Evolutionary conservation across 2,888 invertebrate genomes (phyloP), one percentile per base, ranked within the genome.

Genomic region (Sphecodes monilicornis): DNA sequence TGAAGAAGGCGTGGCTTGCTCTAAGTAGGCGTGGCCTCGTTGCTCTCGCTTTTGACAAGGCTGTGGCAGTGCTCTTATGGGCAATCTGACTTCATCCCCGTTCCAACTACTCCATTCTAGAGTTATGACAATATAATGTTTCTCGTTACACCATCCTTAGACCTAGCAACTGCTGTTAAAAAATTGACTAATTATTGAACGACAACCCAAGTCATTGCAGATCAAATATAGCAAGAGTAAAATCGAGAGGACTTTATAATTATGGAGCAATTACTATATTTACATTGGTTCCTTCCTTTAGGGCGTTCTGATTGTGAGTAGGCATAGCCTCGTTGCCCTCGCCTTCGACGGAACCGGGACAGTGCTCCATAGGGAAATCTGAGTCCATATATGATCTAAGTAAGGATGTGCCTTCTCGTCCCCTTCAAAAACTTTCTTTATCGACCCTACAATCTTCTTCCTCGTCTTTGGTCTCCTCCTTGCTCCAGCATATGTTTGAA

Each of bases 401-500:
- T 22, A 50, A 1, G 13, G 50, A 50, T 57, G 11, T n/a, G 57
- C 26, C 4, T 68, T 6, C 13, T n/a, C 54, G 16, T 72, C 36
- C 13, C 4, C 36, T 13, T 16, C 41, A 36, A 41, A n/a, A 18
- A 29, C 18, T 29, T 60, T 60, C 50, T 60, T 11, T 60, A 18
- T 5, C 64, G 16, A 32, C 4, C 50, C 43, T 57, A 11, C 10
- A n/a, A 29, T 68, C 68, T 18, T 18, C 13, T 1, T 1, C 5
- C 4, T 54, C 26, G 32, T 29, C 13, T 22, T 50, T 43, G n/a
- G 18, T n/a, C 41, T 36, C 11, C 22, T 16, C 29, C 10, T 75
- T 46, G 32, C 75, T 57, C 1, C 11, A 5, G 54, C 41, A 5
- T 18, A n/a, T 64, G 39, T 57, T 75, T 70, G 57, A 64, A 78